Evolutionary conservation across 2,797 vertebrate species (phyloP).

Genomic region (Decapterus maruadsi): DNA sequence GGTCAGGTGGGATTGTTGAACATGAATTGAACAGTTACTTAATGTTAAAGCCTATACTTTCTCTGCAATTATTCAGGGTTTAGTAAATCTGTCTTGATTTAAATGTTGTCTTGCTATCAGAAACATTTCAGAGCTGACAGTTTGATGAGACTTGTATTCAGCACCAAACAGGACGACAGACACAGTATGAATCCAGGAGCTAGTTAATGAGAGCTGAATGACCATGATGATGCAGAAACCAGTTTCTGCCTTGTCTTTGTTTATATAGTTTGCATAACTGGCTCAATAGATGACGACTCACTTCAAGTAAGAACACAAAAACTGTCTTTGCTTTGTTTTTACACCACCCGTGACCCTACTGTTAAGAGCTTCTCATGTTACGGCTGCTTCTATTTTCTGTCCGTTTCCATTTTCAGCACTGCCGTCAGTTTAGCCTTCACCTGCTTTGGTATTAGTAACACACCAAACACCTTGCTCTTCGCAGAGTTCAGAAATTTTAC

Average conservation of each 20-base stretch:
- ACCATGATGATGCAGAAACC: conserved; percentile 16
- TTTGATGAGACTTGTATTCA: neutral
- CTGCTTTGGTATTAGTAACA: conserved; percentile 29
- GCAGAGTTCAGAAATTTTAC: conserved; percentile 15
- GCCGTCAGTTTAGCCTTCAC: conserved; percentile 26
- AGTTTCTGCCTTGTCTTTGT: neutral
- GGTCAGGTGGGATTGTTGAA: too few species aligned
- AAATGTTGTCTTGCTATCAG: neutral
- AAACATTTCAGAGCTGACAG: neutral
- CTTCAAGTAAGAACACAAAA: neutral
- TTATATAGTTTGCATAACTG: neutral
- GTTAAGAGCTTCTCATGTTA: neutral
- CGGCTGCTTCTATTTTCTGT: conserved; percentile 18
- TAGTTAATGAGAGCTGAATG: neutral
- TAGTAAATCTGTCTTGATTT: neutral
- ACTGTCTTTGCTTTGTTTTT: conserved; percentile 1
- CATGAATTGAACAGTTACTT: too few species aligned
- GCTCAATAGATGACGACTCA: conserved; percentile 4
- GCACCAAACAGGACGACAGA: neutral
- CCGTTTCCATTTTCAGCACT: neutral
- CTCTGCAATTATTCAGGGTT: neutral
- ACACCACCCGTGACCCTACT: neutral
- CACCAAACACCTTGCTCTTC: conserved; percentile 22
- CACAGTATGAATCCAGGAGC: neutral
- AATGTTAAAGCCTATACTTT: neutral